Percentiles rank a stretch among this genome's conserved stretches.
These are phyloP conservation scores for Trichomycterus rosablanca DNA, from an alignment of 2,113 vertebrate genomes.

Conservation along the genomic window DNA sequence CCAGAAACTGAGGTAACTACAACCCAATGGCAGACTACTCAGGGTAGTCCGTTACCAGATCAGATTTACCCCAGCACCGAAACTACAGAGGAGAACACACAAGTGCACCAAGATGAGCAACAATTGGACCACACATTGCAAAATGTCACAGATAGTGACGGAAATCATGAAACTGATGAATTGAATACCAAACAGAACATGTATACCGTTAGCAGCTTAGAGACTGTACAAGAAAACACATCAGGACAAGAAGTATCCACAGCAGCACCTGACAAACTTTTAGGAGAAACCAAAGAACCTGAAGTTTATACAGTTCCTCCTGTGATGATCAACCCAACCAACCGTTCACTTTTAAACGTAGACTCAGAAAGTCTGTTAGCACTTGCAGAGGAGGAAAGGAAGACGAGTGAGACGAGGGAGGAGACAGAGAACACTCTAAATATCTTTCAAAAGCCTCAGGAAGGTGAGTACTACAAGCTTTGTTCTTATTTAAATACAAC, in stretches of 20 bases:
- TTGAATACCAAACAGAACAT: no score
- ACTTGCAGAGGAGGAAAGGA: slow-evolving; percentile 27
- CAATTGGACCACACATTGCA: slow-evolving; percentile 22
- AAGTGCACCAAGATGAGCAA: slow-evolving; percentile 12
- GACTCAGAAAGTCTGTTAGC: slow-evolving; percentile 49
- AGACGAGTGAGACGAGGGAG: slow-evolving; percentile 61
- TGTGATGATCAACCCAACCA: slow-evolving; percentile 56
- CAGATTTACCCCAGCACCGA: slow-evolving; percentile 8
- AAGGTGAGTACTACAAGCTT: slow-evolving; percentile 68
- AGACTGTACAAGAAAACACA: slow-evolving; percentile 6
- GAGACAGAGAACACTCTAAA: slow-evolving; percentile 44
- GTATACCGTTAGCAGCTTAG: no score
- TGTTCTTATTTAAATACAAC: not conserved
- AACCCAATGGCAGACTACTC: slow-evolving; percentile 36
- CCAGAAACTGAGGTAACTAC: slow-evolving; percentile 37
- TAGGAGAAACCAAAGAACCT: not conserved
- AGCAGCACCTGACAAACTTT: slow-evolving; percentile 4
- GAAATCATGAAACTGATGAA: not conserved
- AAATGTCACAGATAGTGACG: slow-evolving; percentile 27
- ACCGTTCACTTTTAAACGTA: slow-evolving; percentile 43
- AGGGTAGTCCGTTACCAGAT: slow-evolving; percentile 15
- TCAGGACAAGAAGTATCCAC: slow-evolving; percentile 24
- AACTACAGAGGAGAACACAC: not conserved
- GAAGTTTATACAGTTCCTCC: slow-evolving; percentile 37
- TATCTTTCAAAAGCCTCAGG: slow-evolving; percentile 51